Evolutionary conservation across 2,797 vertebrate species (phyloP).

Genomic region (Catamblyrhynchus diadema): DNA sequence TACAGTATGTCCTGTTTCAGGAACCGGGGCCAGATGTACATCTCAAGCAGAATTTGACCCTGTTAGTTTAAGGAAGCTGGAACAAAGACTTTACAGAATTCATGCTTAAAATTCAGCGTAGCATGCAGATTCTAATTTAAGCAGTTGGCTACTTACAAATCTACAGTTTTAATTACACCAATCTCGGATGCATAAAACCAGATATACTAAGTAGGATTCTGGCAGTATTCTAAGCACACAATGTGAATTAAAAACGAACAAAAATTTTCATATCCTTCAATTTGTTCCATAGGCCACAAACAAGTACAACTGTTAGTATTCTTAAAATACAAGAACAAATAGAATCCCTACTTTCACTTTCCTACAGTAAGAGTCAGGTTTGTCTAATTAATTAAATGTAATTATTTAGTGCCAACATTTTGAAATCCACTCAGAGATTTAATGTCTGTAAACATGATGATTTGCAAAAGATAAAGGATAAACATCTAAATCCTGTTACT

Average conservation of each 20-base stretch:
- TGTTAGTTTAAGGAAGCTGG: neutral
- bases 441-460: neutral
- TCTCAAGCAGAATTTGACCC: neutral
- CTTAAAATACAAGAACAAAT: neutral
- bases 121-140: neutral
- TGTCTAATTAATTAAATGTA: neutral
- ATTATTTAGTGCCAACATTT: neutral
- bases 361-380: neutral
- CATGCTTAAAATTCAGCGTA: neutral
- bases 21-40: neutral
- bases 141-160: neutral
- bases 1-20: conserved; percentile 2
- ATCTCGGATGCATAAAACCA: neutral
- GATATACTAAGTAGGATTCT: neutral
- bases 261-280: neutral
- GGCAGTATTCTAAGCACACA: neutral
- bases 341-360: neutral
- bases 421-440: neutral
- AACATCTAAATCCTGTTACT: neutral
- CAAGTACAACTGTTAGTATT: neutral
- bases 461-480: neutral
- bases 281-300: neutral
- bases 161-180: neutral
- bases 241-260: neutral
- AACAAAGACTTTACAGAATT: neutral